Evolutionary conservation across 2,888 invertebrate genomes (phyloP).

Genomic region (Halocaridina rubra): DNA sequence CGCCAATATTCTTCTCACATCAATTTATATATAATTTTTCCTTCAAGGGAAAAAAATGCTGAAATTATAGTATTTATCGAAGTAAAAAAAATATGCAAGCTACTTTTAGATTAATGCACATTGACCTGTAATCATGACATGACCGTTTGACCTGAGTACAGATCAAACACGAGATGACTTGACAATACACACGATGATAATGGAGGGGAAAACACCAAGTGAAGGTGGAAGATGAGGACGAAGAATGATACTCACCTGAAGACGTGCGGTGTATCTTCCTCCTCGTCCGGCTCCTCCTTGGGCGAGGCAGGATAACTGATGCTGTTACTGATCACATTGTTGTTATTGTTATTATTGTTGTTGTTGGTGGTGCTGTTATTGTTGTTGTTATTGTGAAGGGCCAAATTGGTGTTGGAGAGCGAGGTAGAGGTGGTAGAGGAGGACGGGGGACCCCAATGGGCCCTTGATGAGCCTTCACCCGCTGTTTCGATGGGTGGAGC

Average conservation of each 20-base stretch:
- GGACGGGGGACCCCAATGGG: conserved; percentile 46
- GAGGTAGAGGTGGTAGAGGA: conserved; percentile 57
- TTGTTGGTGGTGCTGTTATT: background rate
- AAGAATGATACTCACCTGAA: conserved; percentile 43
- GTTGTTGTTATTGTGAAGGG: conserved; percentile 37
- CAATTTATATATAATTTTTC: no score
- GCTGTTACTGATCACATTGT: conserved; percentile 17
- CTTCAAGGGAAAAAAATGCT: no score
- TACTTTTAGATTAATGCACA: no score
- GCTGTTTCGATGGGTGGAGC: conserved; percentile 14
- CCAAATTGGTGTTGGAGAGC: conserved; percentile 51
- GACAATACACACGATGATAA: background rate
- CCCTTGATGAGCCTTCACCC: background rate
- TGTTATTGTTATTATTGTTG: conserved; percentile 36
- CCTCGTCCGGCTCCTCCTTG: conserved; percentile 24
- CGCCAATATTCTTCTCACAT: no score
- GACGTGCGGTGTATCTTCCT: conserved; percentile 22
- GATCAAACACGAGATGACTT: background rate
- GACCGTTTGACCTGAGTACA: background rate
- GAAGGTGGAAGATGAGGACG: background rate
- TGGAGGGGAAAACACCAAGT: background rate
- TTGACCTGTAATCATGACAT: background rate
- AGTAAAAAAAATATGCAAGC: no score
- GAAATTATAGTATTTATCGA: no score
- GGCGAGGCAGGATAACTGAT: conserved; percentile 25